phyloP scores from a whole-genome alignment of 2,888 invertebrate genomes.

The Trissonchulus sp. region DNA sequence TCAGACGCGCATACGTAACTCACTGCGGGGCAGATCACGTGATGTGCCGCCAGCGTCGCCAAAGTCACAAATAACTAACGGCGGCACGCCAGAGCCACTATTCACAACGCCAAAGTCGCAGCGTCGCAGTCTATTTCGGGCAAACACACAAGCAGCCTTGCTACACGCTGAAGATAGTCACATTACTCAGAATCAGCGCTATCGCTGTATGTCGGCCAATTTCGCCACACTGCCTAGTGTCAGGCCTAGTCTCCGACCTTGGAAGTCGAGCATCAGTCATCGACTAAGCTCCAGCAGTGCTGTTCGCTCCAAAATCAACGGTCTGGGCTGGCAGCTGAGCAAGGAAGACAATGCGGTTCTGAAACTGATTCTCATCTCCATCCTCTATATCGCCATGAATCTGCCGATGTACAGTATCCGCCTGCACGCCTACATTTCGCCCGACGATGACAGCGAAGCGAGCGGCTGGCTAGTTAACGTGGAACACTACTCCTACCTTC shows the following conservation, averaged over 20 bases:
- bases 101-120: no score
- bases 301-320: background rate
- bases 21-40: no score
- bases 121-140: background rate
- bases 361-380: background rate
- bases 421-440: background rate
- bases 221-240: no score
- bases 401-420: background rate
- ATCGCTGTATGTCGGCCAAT: no score
- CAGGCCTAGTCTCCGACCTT: no score
- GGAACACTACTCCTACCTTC: background rate
- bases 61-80: no score
- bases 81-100: no score
- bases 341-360: background rate
- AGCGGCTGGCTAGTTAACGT: background rate
- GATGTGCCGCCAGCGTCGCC: no score
- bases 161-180: background rate
- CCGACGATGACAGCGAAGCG: background rate
- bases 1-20: no score
- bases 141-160: background rate
- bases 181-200: no score
- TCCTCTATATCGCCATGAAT: background rate
- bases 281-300: background rate
- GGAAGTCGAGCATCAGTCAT: no score
- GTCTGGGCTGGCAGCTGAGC: background rate